Evolutionary conservation across 2,113 vertebrate species (phyloP).

Genomic region (Sakesphorus luctuosus): DNA sequence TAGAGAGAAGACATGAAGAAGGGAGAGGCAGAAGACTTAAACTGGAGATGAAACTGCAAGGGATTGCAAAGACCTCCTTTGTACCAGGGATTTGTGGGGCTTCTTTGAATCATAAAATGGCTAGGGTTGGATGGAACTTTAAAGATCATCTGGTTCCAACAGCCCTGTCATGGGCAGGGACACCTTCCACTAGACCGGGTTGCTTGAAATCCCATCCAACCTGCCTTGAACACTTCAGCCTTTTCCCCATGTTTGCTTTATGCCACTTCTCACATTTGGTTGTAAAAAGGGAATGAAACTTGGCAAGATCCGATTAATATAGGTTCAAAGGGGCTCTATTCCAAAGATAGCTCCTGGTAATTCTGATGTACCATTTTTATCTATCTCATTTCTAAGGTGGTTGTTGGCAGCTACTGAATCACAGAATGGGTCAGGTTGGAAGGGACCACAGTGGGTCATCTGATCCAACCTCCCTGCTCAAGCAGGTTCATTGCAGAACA

Average conservation of each 20-base stretch:
- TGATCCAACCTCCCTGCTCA: not conserved
- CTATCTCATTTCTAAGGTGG: not conserved
- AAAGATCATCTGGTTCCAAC: not conserved
- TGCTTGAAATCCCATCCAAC: rapidly evolving
- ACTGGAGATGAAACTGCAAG: not conserved
- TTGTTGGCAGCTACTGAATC: not conserved
- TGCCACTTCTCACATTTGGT: not conserved
- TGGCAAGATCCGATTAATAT: not conserved
- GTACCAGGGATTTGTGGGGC: not conserved
- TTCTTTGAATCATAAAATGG: not conserved
- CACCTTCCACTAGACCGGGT: not conserved
- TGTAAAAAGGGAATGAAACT: not conserved
- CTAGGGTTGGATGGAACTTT: not conserved
- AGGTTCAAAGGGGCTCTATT: not conserved
- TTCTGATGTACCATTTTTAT: not conserved
- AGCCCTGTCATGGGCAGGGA: not conserved
- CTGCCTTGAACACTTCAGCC: not conserved
- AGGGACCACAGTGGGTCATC: not conserved
- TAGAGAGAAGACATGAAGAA: not conserved
- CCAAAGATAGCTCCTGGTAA: not conserved
- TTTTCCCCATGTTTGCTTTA: not conserved
- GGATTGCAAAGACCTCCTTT: not conserved
- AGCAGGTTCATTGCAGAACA: not conserved
- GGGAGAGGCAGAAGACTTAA: not conserved
- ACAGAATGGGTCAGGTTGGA: not conserved